A percentile compares a stretch with the other conserved stretches of the same genome.
Conservation (phyloP, 1,140 invertebrate species). For the Drosophila kurseongensis region DNA sequence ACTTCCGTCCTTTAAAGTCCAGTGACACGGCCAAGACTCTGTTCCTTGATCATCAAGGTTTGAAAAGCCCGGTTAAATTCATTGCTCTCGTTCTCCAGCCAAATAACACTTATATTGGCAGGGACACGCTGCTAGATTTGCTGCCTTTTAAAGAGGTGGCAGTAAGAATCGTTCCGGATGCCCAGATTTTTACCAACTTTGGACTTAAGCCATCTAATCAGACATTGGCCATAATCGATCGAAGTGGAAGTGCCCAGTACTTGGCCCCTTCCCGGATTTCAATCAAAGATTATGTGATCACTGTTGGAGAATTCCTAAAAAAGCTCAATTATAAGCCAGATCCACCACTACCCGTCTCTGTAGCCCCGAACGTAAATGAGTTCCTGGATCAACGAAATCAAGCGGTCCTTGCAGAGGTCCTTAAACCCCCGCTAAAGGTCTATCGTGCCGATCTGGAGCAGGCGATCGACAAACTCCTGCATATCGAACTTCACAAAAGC, state of each 20-base stretch:
- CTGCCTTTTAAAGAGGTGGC: constrained; percentile 14
- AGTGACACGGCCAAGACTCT: not conserved
- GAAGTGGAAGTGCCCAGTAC: not conserved
- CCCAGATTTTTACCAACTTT: constrained; percentile 21
- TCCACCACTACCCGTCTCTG: constrained; percentile 4
- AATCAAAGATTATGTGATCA: constrained; percentile 16
- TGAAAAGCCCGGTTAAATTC: not conserved
- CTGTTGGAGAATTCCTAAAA: constrained; percentile 20
- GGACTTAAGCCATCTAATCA: not conserved
- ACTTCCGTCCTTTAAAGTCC: constrained; percentile 18
- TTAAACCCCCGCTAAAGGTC: constrained; percentile 10
- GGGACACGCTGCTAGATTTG: constrained; percentile 40
- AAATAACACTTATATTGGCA: constrained; percentile 31
- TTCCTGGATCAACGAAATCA: constrained; percentile 33
- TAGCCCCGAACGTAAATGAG: not conserved
- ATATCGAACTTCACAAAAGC: constrained; percentile 61
- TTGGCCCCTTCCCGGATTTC: constrained; percentile 1
- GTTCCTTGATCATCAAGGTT: not conserved
- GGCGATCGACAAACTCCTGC: constrained; percentile 61
- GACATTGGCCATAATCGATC: constrained; percentile 27
- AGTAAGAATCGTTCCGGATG: constrained; percentile 9
- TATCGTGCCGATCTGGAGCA: constrained; percentile 65
- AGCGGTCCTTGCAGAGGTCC: constrained; percentile 37
- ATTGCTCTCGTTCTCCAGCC: constrained; percentile 48
- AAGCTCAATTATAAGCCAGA: not conserved